Evolutionary conservation across 2,888 invertebrate species (phyloP).

Genomic region (Furcula furcula): DNA sequence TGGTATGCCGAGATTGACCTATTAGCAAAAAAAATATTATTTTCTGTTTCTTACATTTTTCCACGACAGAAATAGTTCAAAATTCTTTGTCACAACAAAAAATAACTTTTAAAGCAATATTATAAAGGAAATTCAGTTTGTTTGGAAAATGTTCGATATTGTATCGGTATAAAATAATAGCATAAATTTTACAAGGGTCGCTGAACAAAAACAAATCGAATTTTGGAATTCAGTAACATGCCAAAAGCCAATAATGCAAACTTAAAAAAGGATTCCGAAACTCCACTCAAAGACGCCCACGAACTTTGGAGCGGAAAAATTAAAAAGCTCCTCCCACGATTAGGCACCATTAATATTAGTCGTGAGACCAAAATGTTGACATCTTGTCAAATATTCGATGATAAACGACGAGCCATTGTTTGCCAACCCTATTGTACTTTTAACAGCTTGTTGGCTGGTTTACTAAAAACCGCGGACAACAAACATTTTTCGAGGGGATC

Average conservation of each 20-base stretch:
- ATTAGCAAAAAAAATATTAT: too few relatives aligned
- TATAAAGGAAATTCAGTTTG: too few relatives aligned
- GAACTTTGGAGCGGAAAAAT: constrained; percentile 10
- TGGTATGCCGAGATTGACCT: too few relatives aligned
- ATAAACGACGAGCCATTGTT: constrained; percentile 59
- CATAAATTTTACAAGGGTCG: not conserved
- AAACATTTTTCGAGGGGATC: constrained; percentile 29
- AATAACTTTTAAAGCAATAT: too few relatives aligned
- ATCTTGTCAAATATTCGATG: constrained; percentile 59
- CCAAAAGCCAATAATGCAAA: not conserved
- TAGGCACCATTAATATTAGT: constrained; percentile 43
- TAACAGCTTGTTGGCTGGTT: constrained; percentile 35
- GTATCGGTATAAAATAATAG: not conserved
- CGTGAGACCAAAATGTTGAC: constrained; percentile 41
- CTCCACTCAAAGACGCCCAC: not conserved
- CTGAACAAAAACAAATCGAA: not conserved
- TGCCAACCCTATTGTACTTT: constrained; percentile 50
- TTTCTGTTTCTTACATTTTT: too few relatives aligned
- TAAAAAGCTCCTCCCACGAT: constrained; percentile 25
- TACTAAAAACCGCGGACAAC: constrained; percentile 42
- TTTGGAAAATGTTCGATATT: too few relatives aligned
- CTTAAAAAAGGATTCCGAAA: not conserved
- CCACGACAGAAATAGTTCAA: too few relatives aligned
- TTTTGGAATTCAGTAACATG: not conserved
- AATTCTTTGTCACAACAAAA: too few relatives aligned